A percentile compares a stretch with the other conserved stretches of the same genome.
These are phyloP conservation scores for Pelodytes ibericus DNA, from an alignment of 2,797 vertebrate genomes.

Conservation along the genomic window DNA sequence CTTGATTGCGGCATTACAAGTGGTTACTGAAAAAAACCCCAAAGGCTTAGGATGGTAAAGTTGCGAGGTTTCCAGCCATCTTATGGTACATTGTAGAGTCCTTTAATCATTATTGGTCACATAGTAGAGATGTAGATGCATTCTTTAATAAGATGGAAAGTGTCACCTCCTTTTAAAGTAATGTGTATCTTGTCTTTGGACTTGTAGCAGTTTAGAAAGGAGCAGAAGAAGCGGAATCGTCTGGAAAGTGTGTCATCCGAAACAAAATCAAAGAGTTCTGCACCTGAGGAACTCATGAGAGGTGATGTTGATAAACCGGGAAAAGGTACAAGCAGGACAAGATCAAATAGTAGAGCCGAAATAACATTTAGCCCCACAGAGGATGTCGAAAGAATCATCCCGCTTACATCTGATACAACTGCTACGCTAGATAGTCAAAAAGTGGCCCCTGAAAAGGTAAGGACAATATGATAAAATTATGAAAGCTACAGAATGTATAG, in stretches of 20 bases:
- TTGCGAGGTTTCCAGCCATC: too few species aligned
- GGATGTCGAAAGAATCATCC: neutral
- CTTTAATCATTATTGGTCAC: too few species aligned
- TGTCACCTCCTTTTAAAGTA: too few species aligned
- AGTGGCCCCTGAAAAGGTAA: slow-evolving; percentile 17
- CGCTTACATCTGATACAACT: neutral
- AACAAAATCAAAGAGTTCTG: neutral
- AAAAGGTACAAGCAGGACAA: neutral
- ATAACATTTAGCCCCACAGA: neutral
- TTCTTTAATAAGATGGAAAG: too few species aligned
- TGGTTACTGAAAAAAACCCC: too few species aligned
- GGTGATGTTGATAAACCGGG: neutral
- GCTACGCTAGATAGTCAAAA: neutral
- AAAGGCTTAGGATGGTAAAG: too few species aligned
- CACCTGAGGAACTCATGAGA: neutral
- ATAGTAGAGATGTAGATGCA: too few species aligned
- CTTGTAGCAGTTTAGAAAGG: slow-evolving; percentile 41
- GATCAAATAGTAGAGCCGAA: neutral
- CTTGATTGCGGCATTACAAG: too few species aligned
- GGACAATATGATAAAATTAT: neutral
- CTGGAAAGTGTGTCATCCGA: slow-evolving; percentile 13
- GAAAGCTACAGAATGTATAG: too few species aligned
- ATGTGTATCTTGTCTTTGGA: neutral
- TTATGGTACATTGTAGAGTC: too few species aligned
- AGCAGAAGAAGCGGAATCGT: slow-evolving; percentile 37